Evolutionary conservation across 2,113 vertebrate species (phyloP).

Genomic region (Gopherus flavomarginatus): DNA sequence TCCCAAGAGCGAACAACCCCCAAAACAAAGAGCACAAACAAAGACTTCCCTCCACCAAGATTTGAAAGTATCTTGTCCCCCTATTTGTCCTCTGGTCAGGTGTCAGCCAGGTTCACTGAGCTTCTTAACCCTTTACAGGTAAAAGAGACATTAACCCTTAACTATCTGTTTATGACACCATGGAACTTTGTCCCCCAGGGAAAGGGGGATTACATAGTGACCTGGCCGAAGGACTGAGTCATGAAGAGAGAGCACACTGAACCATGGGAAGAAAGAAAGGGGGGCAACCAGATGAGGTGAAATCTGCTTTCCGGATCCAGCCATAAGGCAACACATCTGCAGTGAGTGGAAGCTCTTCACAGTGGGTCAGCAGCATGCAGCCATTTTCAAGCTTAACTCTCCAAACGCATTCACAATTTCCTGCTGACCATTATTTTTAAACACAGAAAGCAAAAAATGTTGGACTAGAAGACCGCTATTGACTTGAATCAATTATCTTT

Average conservation of each 20-base stretch:
- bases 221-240: not conserved
- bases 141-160: too few relatives aligned
- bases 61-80: too few relatives aligned
- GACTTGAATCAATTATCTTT: not conserved
- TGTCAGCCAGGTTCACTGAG: too few relatives aligned
- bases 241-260: not conserved
- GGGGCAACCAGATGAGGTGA: not conserved
- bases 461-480: not conserved
- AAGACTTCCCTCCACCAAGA: too few relatives aligned
- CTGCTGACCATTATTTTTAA: not conserved
- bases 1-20: too few relatives aligned
- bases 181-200: not conserved
- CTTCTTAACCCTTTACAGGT: too few relatives aligned
- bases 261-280: not conserved
- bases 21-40: too few relatives aligned
- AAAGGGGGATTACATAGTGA: not conserved
- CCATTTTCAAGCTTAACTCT: not conserved
- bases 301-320: not conserved
- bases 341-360: not conserved
- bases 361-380: not conserved
- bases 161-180: too few relatives aligned
- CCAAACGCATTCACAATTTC: not conserved
- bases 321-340: not conserved
- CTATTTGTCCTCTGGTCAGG: too few relatives aligned
- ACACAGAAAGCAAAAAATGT: not conserved